These are phyloP conservation scores for Grammomys dolichurus DNA, from an alignment of 2,113 vertebrate genomes.

Conservation along the genomic window DNA sequence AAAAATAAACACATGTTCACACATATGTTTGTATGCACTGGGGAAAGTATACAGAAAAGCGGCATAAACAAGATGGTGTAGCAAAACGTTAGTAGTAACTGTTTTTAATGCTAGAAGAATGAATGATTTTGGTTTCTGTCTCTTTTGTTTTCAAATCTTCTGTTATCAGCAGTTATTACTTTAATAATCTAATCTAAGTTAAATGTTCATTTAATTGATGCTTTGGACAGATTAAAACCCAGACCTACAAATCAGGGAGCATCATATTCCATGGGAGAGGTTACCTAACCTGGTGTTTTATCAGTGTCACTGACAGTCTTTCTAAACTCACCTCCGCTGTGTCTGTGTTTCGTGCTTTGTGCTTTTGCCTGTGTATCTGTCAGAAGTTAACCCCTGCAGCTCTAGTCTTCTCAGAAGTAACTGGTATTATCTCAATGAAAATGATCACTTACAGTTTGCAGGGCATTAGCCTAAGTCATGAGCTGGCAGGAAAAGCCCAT, in stretches of 20 bases:
- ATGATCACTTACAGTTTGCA: background rate
- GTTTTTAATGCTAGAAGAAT: conserved; percentile 1
- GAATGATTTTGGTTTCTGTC: background rate
- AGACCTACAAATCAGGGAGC: background rate
- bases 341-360: background rate
- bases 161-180: background rate
- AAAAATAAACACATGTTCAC: background rate
- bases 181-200: conserved; percentile 40
- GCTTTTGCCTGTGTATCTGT: conserved; percentile 5
- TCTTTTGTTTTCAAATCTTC: conserved; percentile 17
- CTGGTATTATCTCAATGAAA: background rate
- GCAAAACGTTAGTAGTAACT: background rate
- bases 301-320: background rate
- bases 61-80: background rate
- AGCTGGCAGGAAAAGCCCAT: background rate
- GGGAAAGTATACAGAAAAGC: background rate
- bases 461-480: background rate
- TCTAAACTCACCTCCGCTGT: background rate
- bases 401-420: background rate
- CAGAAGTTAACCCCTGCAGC: background rate
- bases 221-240: background rate
- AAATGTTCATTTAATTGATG: background rate
- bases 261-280: background rate
- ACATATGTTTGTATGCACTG: too few relatives aligned
- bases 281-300: background rate